A percentile compares a stretch with the other conserved stretches of the same genome.
phyloP scores from a whole-genome alignment of 2,113 vertebrate species.

The Siniperca chuatsi region DNA sequence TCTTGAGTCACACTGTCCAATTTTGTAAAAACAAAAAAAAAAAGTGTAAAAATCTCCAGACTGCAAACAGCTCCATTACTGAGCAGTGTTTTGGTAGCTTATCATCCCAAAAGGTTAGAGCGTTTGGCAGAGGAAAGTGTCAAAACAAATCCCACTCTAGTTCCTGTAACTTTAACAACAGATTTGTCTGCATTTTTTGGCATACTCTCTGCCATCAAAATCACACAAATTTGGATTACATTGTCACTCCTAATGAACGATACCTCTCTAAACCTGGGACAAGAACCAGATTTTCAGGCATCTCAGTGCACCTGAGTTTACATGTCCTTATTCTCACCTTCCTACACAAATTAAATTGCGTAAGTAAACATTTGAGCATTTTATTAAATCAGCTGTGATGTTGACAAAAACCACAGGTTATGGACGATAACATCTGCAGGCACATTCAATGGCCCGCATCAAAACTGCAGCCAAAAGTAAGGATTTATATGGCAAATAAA shows the following conservation, averaged over 20 bases:
- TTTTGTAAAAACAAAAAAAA: neutral
- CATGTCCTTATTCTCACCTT: constrained; percentile 11
- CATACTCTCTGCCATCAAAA: constrained; percentile 2
- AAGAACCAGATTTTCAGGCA: neutral
- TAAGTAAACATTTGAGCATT: constrained; percentile 1
- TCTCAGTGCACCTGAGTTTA: neutral
- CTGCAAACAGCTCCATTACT: neutral
- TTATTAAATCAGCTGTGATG: constrained; percentile 14
- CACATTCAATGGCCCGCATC: neutral
- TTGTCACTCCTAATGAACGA: neutral
- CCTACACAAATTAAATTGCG: constrained; percentile 2
- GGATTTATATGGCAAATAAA: constrained; percentile 22
- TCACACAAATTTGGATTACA: neutral
- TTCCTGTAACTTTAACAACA: neutral
- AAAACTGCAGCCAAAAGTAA: neutral
- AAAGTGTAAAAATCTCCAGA: constrained; percentile 5
- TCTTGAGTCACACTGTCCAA: neutral
- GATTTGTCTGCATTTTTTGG: constrained; percentile 3
- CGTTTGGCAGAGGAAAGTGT: constrained; percentile 10
- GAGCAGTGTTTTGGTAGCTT: constrained; percentile 11
- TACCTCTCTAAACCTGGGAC: neutral
- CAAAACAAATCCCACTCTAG: constrained; percentile 20
- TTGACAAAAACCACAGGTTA: constrained; percentile 36
- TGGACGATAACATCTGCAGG: neutral
- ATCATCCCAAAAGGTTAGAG: neutral